Evolutionary conservation across 2,888 invertebrate species (phyloP), one percentile per base, ranked within the genome.

Genomic region (Marronus borbonicus): DNA sequence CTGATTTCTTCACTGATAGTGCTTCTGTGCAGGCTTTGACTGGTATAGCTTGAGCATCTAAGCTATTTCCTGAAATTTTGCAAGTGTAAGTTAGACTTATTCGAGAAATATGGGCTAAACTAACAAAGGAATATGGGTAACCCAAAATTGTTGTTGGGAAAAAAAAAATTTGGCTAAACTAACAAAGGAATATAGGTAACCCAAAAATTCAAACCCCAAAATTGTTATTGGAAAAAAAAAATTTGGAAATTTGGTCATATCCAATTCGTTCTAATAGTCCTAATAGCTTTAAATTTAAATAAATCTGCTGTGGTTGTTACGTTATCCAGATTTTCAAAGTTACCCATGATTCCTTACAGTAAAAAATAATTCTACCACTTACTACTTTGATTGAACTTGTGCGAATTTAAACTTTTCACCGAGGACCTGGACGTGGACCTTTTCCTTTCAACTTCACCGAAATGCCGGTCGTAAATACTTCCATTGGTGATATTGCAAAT

Each of bases 1-100:
- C 96, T 2, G 95, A 95, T 86, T 96, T 96, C 88, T 96, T 96
- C 39, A 96, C 95, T 76, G 95, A 95, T 0, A 96, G 89, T 0
- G 95, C 95, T 83, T 95, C 95, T 72, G 85, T 82, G 62, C 80
- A 82, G 3, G 80, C 80, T 69, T 81, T 80, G 2, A 82, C 81
- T 28, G 83, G 81, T 28, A 82, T 77, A 8, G 82, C 75, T 20
- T 81, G 77, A 50, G 82, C 80, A 66, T 81, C 81, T 50, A 82
- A 17, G 3, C 80, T 77, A 76, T 81, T 82, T 17, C 82, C 83
- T 83, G 86, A 80, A 88, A 86, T 4, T 84, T 84, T 36, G 31
- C 31, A 3, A 5, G 31, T 5, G 31, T 36, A 36, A 36, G 5
- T 31, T 5, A 0, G 28, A 62, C 2, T 44, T 44, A 17, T 14